These are phyloP conservation scores for Orthosia incerta DNA, from an alignment of 2,888 invertebrate species.

Conservation along the genomic window DNA sequence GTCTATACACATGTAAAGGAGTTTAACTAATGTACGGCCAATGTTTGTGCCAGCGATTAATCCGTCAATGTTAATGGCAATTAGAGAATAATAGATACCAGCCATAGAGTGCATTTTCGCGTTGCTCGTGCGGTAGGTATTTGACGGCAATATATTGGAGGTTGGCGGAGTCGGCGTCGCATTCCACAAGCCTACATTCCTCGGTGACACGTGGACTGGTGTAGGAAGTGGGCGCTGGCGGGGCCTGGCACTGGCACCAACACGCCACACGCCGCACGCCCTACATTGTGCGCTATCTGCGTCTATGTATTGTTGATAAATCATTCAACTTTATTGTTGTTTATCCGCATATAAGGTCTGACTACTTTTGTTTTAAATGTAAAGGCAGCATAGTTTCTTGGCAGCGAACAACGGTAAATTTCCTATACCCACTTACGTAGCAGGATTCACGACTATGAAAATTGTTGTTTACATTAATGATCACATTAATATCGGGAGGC, in stretches of 20 bases:
- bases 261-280: slow-evolving; percentile 32
- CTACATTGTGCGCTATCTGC: slow-evolving; percentile 52
- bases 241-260: slow-evolving; percentile 58
- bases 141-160: slow-evolving; percentile 49
- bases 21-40: slow-evolving; percentile 58
- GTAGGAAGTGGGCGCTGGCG: slow-evolving; percentile 67
- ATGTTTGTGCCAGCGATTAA: slow-evolving; percentile 53
- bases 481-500: slow-evolving; percentile 58
- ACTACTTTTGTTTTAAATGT: slow-evolving; percentile 40
- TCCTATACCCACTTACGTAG: slow-evolving; percentile 23
- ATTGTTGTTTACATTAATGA: slow-evolving; percentile 55
- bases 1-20: slow-evolving; percentile 60
- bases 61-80: slow-evolving; percentile 44
- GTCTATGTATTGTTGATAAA: slow-evolving; percentile 59
- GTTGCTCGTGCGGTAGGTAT: slow-evolving; percentile 38
- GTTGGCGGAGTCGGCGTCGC: slow-evolving; percentile 56
- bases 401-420: slow-evolving; percentile 51
- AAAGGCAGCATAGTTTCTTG: slow-evolving; percentile 43
- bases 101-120: slow-evolving; percentile 54
- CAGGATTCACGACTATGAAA: slow-evolving; percentile 54
- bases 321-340: slow-evolving; percentile 63
- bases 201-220: slow-evolving; percentile 69
- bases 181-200: slow-evolving; percentile 72
- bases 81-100: slow-evolving; percentile 34
- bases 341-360: slow-evolving; percentile 46